A percentile compares a stretch with the other conserved stretches of the same genome.
These are phyloP conservation scores for Stictocephala bisonia DNA, from an alignment of 2,888 invertebrate genomes.

Conservation along the genomic window DNA sequence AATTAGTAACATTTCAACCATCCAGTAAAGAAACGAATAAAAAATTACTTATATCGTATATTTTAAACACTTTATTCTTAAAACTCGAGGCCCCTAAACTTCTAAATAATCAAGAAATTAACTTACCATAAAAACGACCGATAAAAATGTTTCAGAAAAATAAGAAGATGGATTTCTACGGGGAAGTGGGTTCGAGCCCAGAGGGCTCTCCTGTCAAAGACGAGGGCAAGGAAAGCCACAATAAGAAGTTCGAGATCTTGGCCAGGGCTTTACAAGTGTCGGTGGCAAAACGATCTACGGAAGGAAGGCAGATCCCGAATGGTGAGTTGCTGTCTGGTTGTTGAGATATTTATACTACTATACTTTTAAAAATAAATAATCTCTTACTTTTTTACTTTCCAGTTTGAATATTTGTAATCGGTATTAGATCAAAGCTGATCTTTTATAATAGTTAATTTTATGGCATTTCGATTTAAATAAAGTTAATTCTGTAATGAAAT, in stretches of 20 bases:
- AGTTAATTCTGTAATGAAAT: no score
- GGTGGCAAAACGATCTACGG: conserved; percentile 31
- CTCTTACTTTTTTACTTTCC: no score
- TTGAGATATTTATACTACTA: no score
- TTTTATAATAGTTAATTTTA: not conserved
- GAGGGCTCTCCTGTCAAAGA: not conserved
- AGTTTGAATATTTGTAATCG: not conserved
- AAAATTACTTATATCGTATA: no score
- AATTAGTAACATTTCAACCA: no score
- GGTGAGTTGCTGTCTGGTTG: not conserved
- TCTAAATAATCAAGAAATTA: no score
- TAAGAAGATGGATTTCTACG: conserved; percentile 17
- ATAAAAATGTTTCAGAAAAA: conserved; percentile 28
- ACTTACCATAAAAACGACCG: no score
- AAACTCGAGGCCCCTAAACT: no score
- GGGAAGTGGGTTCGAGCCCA: conserved; percentile 25
- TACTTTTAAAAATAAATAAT: no score
- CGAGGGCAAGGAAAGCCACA: conserved; percentile 35
- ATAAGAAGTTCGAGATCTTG: conserved; percentile 52
- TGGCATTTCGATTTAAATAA: no score
- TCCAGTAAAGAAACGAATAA: no score
- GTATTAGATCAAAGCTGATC: not conserved
- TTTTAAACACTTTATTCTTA: no score
- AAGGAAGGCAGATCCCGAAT: conserved; percentile 3
- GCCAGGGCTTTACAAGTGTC: conserved; percentile 51